These are phyloP conservation scores for Trichopria drosophilae DNA, from an alignment of 2,888 invertebrate genomes.

Conservation along the genomic window DNA sequence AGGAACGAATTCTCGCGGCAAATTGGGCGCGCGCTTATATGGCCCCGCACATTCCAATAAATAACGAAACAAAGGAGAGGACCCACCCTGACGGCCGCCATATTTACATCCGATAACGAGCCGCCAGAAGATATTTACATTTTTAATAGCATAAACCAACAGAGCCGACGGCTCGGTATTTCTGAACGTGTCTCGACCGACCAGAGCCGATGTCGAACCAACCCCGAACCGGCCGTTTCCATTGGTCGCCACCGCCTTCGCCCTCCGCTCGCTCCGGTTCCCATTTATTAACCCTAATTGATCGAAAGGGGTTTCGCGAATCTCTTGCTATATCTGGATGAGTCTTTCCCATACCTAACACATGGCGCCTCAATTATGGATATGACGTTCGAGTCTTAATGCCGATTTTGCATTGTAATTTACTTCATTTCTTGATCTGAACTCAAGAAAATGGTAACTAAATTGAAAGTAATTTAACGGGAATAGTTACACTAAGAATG, in stretches of 20 bases:
- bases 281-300: slow-evolving; percentile 57
- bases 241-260: too few species aligned
- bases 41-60: slow-evolving; percentile 45
- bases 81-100: slow-evolving; percentile 39
- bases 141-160: slow-evolving; percentile 57
- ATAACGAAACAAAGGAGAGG: slow-evolving; percentile 52
- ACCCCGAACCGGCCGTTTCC: slow-evolving; percentile 37
- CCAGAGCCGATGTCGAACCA: slow-evolving; percentile 25
- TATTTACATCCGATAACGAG: slow-evolving; percentile 58
- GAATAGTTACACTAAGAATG: too few species aligned
- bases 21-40: slow-evolving; percentile 16
- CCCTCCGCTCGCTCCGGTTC: slow-evolving; percentile 40
- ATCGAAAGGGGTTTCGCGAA: slow-evolving; percentile 52
- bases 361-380: too few species aligned
- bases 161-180: slow-evolving; percentile 31
- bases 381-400: too few species aligned
- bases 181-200: too few species aligned
- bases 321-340: too few species aligned
- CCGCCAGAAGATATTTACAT: slow-evolving; percentile 56
- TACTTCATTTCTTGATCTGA: too few species aligned
- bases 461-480: too few species aligned
- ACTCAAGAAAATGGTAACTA: too few species aligned
- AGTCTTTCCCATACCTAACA: too few species aligned
- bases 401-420: too few species aligned
- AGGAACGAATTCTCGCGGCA: slow-evolving; percentile 17